Evolutionary conservation across 2,113 vertebrate genomes (phyloP).

Genomic region (Vanacampus margaritifer): DNA sequence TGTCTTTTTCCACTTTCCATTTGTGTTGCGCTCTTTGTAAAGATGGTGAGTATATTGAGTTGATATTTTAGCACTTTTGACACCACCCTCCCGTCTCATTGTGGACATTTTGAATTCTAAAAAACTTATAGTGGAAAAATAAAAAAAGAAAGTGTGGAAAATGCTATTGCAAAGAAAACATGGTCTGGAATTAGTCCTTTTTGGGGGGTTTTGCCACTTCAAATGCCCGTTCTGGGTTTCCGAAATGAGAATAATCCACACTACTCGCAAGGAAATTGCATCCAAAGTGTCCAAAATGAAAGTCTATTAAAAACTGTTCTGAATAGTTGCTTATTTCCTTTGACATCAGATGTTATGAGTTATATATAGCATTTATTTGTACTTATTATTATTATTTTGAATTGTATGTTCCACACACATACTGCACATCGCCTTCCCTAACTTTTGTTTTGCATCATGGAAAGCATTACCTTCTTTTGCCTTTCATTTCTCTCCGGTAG

Average conservation of each 20-base stretch:
- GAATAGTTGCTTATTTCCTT: background rate
- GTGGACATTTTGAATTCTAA: constrained; percentile 1
- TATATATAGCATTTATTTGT: constrained; percentile 1
- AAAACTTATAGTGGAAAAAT: background rate
- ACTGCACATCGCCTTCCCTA: constrained; percentile 11
- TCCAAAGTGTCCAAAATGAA: constrained; percentile 14
- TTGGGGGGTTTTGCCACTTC: no score
- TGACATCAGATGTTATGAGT: background rate
- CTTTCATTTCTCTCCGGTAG: constrained; percentile 34
- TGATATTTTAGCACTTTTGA: background rate
- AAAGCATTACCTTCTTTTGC: constrained; percentile 6
- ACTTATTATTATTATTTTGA: background rate
- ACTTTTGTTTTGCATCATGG: constrained; percentile 20
- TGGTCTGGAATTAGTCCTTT: no score
- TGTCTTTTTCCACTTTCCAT: constrained; percentile 27
- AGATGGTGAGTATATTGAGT: constrained; percentile 53
- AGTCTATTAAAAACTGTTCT: constrained; percentile 1
- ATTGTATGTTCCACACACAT: constrained; percentile 15
- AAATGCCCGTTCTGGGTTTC: background rate
- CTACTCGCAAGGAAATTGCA: background rate
- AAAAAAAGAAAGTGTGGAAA: background rate
- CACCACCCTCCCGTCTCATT: background rate
- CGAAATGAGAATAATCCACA: background rate
- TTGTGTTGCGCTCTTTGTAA: constrained; percentile 37
- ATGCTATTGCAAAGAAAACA: no score